Conservation (phyloP, 2,797 vertebrate genomes). For the Lagorchestes hirsutus region DNA sequence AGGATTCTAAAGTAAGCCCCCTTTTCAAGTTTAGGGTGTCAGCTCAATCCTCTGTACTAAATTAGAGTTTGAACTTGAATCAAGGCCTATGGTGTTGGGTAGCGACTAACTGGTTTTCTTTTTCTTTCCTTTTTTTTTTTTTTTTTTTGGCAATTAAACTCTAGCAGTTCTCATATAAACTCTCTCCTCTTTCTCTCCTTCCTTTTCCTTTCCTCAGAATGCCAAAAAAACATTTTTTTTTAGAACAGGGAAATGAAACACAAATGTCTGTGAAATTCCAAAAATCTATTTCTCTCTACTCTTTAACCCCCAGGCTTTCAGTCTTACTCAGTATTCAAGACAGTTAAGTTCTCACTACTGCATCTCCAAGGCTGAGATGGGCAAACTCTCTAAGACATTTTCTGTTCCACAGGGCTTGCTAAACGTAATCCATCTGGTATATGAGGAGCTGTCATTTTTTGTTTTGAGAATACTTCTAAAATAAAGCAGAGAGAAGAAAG, state of each 20-base stretch:
- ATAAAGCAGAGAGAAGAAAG: slow-evolving; percentile 1
- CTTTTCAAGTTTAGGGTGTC: slow-evolving; percentile 53
- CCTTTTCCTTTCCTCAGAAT: slow-evolving; percentile 66
- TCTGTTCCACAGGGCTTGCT: background rate
- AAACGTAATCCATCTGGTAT: background rate
- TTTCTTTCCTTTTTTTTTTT: background rate
- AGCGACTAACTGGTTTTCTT: slow-evolving; percentile 61
- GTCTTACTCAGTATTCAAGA: slow-evolving; percentile 17
- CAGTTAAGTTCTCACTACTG: slow-evolving; percentile 6
- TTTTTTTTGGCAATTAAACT: slow-evolving; percentile 67
- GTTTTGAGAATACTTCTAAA: slow-evolving; percentile 32
- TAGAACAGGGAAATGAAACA: slow-evolving; percentile 74
- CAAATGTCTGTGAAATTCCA: slow-evolving; percentile 71
- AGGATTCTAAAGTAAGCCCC: slow-evolving; percentile 63
- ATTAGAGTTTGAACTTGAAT: slow-evolving; percentile 38
- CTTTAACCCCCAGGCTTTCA: background rate
- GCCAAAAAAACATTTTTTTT: slow-evolving; percentile 52
- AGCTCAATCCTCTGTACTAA: slow-evolving; percentile 31
- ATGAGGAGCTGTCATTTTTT: slow-evolving; percentile 22
- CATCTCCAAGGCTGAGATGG: background rate
- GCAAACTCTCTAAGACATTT: background rate
- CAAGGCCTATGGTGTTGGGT: slow-evolving; percentile 23
- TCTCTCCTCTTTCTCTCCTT: slow-evolving; percentile 48
- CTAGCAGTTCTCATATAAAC: slow-evolving; percentile 54
- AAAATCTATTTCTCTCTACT: slow-evolving; percentile 34